A percentile compares a stretch with the other conserved stretches of the same genome.
These are phyloP conservation scores for Arbacia lixula DNA, from an alignment of 53 echinoderm and acorn worm species.

Conservation along the genomic window DNA sequence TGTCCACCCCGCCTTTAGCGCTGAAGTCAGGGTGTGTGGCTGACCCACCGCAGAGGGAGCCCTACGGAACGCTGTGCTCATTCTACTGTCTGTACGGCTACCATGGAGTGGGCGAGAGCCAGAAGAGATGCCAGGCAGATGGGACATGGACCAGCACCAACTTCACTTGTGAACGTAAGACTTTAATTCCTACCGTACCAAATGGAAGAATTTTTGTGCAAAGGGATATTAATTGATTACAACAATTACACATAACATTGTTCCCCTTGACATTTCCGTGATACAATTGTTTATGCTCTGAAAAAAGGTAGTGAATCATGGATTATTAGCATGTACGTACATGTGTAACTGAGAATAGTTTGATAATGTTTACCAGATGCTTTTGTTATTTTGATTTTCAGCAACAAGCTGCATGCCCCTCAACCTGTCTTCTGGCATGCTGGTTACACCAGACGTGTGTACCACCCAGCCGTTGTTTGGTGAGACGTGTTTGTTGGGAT, in stretches of 20 bases:
- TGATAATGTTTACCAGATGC: too few relatives aligned
- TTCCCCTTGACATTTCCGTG: too few relatives aligned
- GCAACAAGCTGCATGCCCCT: background rate
- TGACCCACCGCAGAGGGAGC: conserved; percentile 62
- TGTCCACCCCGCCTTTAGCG: conserved; percentile 53
- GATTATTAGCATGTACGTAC: too few relatives aligned
- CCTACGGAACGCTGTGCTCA: conserved; percentile 72
- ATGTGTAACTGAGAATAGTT: too few relatives aligned
- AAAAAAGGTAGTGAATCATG: too few relatives aligned
- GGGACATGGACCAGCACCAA: conserved; percentile 76
- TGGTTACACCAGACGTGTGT: conserved; percentile 60
- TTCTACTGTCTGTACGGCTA: conserved; percentile 83
- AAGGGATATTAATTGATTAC: too few relatives aligned
- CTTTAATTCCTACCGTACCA: too few relatives aligned
- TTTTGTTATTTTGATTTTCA: background rate
- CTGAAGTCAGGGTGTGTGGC: conserved; percentile 75
- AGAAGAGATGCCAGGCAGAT: conserved; percentile 71
- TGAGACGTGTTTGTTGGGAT: conserved; percentile 70
- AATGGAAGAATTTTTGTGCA: too few relatives aligned
- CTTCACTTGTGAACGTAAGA: conserved; percentile 77
- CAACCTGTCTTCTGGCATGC: conserved; percentile 17
- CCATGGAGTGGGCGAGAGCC: conserved; percentile 64
- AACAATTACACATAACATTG: too few relatives aligned
- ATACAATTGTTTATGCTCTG: too few relatives aligned
- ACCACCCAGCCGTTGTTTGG: conserved; percentile 47